Conservation (phyloP, 2,797 vertebrate species). For the Okamejei kenojei region DNA sequence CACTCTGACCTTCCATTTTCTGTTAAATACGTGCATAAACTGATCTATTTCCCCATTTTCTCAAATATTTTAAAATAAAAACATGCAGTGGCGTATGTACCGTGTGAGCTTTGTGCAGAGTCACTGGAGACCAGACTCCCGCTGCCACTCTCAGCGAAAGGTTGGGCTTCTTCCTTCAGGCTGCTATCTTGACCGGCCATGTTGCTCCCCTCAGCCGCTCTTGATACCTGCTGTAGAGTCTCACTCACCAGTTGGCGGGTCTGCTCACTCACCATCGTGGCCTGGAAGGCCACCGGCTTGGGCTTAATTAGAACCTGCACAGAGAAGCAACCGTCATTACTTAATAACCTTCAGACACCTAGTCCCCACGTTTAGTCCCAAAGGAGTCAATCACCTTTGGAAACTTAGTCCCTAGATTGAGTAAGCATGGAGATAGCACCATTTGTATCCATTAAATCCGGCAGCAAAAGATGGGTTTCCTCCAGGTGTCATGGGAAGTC, state of each 20-base stretch:
- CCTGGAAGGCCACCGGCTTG: constrained; percentile 90
- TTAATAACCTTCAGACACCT: no score
- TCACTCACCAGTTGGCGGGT: constrained; percentile 89
- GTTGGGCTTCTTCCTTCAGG: constrained; percentile 69
- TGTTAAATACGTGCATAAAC: neutral
- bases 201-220: constrained; percentile 64
- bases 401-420: neutral
- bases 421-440: no score
- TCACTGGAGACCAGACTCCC: constrained; percentile 59
- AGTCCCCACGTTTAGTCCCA: no score
- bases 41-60: neutral
- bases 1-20: neutral
- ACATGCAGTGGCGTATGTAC: constrained; percentile 46
- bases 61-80: neutral
- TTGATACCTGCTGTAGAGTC: constrained; percentile 86
- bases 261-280: constrained; percentile 88
- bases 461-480: neutral
- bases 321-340: neutral
- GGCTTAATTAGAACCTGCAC: constrained; percentile 93
- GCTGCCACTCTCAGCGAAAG: constrained; percentile 60
- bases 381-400: no score
- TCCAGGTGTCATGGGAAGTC: no score
- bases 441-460: neutral
- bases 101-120: constrained; percentile 66
- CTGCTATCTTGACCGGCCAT: constrained; percentile 62